Base-by-base conservation (phyloP, 1,140 invertebrate genomes). In the Drosophila chauvacae region DNA sequence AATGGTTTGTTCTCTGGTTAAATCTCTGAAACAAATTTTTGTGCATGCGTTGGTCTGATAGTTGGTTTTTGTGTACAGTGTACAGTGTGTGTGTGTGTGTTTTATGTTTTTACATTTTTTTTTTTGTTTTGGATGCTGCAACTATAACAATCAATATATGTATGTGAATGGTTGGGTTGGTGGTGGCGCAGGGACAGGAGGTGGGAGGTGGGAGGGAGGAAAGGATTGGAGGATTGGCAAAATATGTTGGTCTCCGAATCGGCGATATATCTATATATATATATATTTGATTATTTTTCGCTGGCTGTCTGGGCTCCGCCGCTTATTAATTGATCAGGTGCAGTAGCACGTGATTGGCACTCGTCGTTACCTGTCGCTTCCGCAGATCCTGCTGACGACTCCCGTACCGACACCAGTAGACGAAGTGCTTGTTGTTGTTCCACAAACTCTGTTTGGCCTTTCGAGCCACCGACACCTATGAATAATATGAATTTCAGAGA, bases 361-460 rank as follows among this genome's bases (percentile, higher is more conserved):
- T 90, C 75, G 85, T 90, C 28, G 85, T 90, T 94, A 95, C 95
- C 94, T 95, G 94, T 94, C 94, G 93, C 92, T 94, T 94, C 71
- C 94, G 93, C 90, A 94, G 93, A 90, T 95, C 94, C 84, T 94
- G 94, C 81, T 94, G 94, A 58, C 94, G 94, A 91, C 94, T 94
- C 51, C 94, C 95, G 71, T 95, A 95, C 50, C 95, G 93, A 93
- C 95, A 95, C 94, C 94, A 95, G 88, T 95, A 95, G 53, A 94
- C 94, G 92, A 95, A 95, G 92, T 95, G 95, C 90, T 95, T 94
- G 59, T 94, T 94, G 92, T 95, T 95, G 85, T 95, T 95, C 95
- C 95, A 95, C 20, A 93, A 68, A 82, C 85, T 91, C 59, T 92
- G 88, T 53, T 83, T 91, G 53, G 92, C 90, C 80, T 93, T 92